phyloP scores from a whole-genome alignment of 2,797 vertebrate genomes.

The Dendrocincla tyrannina region DNA sequence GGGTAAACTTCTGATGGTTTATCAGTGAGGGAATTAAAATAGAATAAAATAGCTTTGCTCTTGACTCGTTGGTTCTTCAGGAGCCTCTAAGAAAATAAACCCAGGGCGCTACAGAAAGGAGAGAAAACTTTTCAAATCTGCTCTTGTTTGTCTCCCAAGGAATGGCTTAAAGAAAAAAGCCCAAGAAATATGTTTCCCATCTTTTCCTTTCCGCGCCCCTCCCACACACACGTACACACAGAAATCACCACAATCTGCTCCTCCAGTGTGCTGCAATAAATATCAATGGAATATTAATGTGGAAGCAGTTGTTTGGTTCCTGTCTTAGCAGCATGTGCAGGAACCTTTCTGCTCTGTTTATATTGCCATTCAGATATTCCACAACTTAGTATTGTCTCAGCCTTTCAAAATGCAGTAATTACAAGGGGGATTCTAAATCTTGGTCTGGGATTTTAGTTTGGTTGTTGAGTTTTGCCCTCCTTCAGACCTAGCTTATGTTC shows the following conservation, averaged over 20 bases:
- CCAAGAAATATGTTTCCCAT: conserved; percentile 39
- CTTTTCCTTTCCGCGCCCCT: neutral
- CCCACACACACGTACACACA: conserved; percentile 2
- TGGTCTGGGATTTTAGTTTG: neutral
- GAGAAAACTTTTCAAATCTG: neutral
- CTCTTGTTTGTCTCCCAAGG: neutral
- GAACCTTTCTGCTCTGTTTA: neutral
- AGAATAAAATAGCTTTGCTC: neutral
- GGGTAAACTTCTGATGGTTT: neutral
- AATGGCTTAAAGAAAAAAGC: neutral
- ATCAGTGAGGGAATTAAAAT: neutral
- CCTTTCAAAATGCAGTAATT: neutral
- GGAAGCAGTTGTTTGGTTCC: neutral
- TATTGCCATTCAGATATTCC: neutral
- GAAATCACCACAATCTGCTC: neutral
- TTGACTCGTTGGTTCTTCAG: neutral
- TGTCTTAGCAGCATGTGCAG: neutral
- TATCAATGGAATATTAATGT: neutral
- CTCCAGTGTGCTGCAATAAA: neutral
- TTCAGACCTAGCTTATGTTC: neutral
- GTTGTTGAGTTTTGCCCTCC: neutral
- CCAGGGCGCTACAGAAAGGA: neutral
- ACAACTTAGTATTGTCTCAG: neutral
- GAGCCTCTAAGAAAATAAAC: neutral
- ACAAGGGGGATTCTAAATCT: neutral